Evolutionary conservation across 2,888 invertebrate species (phyloP), one percentile per base, ranked within the genome.

Genomic region (Amiota minor): DNA sequence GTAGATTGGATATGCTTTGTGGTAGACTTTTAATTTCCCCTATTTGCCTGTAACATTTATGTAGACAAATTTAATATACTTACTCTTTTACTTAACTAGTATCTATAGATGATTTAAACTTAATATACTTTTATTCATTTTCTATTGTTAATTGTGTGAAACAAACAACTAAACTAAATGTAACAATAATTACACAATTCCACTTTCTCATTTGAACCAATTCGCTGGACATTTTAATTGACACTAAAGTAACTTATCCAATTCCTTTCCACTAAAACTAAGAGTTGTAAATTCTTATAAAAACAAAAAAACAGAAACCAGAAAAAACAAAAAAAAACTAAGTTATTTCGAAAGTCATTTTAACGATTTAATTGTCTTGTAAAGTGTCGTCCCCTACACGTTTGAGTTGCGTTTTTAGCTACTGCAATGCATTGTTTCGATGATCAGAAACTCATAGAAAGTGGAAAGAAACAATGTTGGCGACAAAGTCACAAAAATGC

Each of bases 321-420:
- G 6, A 35, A 35, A 0, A 35, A 35, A 35, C 6, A 35, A 35
- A 35, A 59, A 16, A 59, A 18, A 18, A n/a, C 14, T 6, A 59
- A 49, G 16, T 49, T 49, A 18, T 67, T 20, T 45, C 6, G 35
- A 35, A 70, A 72, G 59, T 18, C 46, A 72, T 72, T 64, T 65
- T 9, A 72, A 85, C 83, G 78, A 84, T 84, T 86, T 84, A 86
- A 86, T 86, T 84, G 83, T 85, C 85, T 86, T 84, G 83, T 84
- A 83, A 86, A 80, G 81, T 81, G 81, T 35, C 35, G 35, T 81
- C 69, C 77, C 76, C 74, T 78, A 65, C 68, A 55, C 76, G 79
- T 78, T 59, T 23, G 45, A 20, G 53, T n/a, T 62, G 62, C 62
- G 14, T 53, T 62, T 47, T 62, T n/a, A 71, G 83, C 76, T 79